Evolutionary conservation across 2,797 vertebrate species (phyloP).

Genomic region (Eulemur coronatus): DNA sequence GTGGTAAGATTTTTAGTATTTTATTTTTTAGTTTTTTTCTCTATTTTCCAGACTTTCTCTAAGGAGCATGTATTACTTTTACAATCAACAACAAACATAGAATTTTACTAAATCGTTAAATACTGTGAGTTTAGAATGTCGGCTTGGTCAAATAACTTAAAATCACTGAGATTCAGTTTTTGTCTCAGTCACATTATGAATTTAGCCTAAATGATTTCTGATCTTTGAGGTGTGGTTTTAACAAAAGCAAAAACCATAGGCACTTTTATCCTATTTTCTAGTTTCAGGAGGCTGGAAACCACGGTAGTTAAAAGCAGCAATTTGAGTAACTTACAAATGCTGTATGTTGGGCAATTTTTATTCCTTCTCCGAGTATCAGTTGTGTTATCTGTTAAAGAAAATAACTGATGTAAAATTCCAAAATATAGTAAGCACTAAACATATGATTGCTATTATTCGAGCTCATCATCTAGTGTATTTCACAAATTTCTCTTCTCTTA

Average conservation of each 20-base stretch:
- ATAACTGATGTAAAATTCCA: not conserved
- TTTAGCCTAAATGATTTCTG: not conserved
- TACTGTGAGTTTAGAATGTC: not conserved
- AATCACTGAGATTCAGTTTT: not conserved
- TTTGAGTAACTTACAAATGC: not conserved
- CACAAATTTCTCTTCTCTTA: not conserved
- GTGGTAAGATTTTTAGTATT: not conserved
- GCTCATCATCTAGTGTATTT: not conserved
- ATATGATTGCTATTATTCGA: not conserved
- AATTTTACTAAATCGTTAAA: not conserved
- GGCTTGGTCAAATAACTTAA: slow-evolving; percentile 10
- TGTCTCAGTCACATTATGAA: slow-evolving; percentile 16
- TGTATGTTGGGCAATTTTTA: not conserved
- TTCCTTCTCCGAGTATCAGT: not conserved
- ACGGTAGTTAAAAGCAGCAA: not conserved
- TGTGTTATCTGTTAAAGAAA: slow-evolving; percentile 2
- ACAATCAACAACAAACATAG: not conserved
- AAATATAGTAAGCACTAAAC: not conserved
- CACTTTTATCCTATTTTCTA: not conserved
- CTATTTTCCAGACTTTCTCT: not conserved
- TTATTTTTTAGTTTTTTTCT: slow-evolving; percentile 19
- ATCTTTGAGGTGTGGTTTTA: not conserved
- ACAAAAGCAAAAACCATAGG: not conserved
- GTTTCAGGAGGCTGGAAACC: not conserved
- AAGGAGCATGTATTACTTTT: not conserved